Percentiles rank a stretch among this genome's conserved stretches.
Conservation (phyloP, 2,888 invertebrate species). For the Pocota personata region DNA sequence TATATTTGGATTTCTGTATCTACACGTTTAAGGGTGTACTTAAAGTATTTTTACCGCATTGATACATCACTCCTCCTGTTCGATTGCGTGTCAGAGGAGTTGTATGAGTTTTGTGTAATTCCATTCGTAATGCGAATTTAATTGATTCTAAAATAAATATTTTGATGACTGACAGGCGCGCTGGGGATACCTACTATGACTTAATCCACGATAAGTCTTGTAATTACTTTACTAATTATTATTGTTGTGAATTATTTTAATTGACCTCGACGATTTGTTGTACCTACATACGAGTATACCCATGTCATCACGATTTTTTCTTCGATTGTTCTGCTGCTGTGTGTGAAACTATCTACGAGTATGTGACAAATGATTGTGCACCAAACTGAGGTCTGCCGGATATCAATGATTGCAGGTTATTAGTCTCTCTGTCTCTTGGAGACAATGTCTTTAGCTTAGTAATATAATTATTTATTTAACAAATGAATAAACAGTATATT, state of each 20-base stretch:
- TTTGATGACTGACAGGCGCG: neutral
- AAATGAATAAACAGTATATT: neutral
- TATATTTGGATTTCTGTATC: conserved; percentile 16
- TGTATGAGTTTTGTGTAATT: neutral
- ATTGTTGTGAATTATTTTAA: conserved; percentile 46
- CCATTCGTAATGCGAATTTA: conserved; percentile 41
- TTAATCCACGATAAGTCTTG: conserved; percentile 22
- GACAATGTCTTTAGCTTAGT: neutral
- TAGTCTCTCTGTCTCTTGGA: neutral
- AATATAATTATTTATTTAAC: neutral
- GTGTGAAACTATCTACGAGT: conserved; percentile 10
- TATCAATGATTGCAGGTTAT: conserved; percentile 46
- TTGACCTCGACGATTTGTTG: conserved; percentile 52
- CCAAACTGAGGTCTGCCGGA: conserved; percentile 41
- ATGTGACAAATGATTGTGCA: conserved; percentile 58
- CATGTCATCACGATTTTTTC: conserved; percentile 47
- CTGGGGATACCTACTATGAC: neutral
- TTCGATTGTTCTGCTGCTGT: neutral
- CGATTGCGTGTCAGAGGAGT: neutral
- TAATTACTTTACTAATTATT: conserved; percentile 49
- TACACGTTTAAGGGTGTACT: conserved; percentile 29
- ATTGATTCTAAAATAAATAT: conserved; percentile 43
- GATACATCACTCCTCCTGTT: neutral
- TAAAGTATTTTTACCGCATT: conserved; percentile 49
- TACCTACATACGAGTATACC: too few relatives aligned